Percentiles rank a stretch among this genome's conserved stretches.
These are phyloP conservation scores for Acipenser ruthenus DNA, from an alignment of 2,797 vertebrate genomes.

Conservation along the genomic window DNA sequence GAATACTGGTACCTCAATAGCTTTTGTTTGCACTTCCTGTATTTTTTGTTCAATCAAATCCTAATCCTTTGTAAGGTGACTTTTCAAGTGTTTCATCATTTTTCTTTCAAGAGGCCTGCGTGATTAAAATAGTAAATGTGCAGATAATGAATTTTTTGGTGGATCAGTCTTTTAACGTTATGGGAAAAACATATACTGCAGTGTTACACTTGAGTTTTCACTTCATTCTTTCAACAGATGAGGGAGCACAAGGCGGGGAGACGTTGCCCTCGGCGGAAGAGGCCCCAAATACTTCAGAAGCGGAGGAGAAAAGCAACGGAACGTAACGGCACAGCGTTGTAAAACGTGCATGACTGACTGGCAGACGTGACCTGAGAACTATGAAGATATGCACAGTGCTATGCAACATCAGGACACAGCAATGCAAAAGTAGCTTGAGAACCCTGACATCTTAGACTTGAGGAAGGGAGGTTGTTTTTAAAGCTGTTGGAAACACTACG, in stretches of 20 bases:
- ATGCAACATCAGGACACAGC: conserved; percentile 36
- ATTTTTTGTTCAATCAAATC: no score
- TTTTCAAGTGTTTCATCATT: no score
- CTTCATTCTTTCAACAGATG: conserved; percentile 32
- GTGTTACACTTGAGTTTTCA: no score
- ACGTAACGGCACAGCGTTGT: conserved; percentile 20
- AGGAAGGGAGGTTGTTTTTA: neutral
- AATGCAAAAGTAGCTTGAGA: neutral
- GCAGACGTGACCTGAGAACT: conserved; percentile 35
- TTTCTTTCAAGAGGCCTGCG: no score
- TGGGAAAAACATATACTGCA: no score
- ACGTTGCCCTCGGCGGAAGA: conserved; percentile 38
- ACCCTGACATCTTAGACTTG: neutral
- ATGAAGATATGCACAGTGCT: conserved; percentile 29
- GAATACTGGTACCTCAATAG: no score
- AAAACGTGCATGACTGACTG: neutral
- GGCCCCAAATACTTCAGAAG: conserved; percentile 38
- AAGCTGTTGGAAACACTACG: neutral
- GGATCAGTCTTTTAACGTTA: no score
- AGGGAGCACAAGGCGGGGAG: conserved; percentile 49
- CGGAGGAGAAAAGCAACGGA: conserved; percentile 39
- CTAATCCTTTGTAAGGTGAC: no score
- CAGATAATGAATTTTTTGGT: no score
- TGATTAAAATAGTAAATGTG: no score
- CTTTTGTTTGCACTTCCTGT: no score